Evolutionary conservation across 2,113 vertebrate species (phyloP).

Genomic region (Pterophyllum scalare): DNA sequence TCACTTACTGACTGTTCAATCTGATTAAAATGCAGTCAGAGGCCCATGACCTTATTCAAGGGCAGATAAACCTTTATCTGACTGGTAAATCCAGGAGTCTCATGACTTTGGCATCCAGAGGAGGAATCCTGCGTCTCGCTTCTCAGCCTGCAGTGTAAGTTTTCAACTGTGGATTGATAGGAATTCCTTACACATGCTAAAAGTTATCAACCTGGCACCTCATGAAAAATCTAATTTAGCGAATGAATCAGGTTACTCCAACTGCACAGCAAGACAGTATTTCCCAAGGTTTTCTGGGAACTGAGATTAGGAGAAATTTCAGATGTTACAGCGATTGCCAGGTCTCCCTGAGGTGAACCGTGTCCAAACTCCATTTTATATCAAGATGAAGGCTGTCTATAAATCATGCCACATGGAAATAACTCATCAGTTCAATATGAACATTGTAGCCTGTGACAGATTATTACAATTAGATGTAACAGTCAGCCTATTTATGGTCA

Average conservation of each 20-base stretch:
- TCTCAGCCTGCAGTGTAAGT: conserved; percentile 3
- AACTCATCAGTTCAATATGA: conserved; percentile 8
- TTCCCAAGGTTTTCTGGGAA: conserved; percentile 65
- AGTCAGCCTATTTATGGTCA: neutral
- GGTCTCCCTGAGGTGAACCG: conserved; percentile 30
- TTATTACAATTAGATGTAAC: conserved; percentile 7
- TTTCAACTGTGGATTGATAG: conserved; percentile 6
- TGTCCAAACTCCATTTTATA: conserved; percentile 10
- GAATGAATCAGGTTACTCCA: conserved; percentile 16
- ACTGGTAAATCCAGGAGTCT: neutral
- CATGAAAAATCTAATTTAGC: conserved; percentile 41
- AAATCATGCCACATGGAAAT: conserved; percentile 1
- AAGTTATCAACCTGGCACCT: conserved; percentile 45
- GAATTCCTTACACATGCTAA: conserved; percentile 10
- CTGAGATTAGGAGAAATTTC: conserved; percentile 59
- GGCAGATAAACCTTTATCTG: neutral
- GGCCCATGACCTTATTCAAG: neutral
- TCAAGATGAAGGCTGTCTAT: conserved; percentile 20
- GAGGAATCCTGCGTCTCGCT: neutral
- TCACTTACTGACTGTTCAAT: neutral
- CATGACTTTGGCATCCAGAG: neutral
- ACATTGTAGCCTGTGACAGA: conserved; percentile 39
- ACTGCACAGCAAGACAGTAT: conserved; percentile 21
- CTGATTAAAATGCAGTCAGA: neutral
- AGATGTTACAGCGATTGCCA: conserved; percentile 52